Percentiles rank a stretch among this genome's conserved stretches.
These are phyloP conservation scores for Mechanitis messenoides DNA, from an alignment of 2,888 invertebrate species.

Conservation along the genomic window DNA sequence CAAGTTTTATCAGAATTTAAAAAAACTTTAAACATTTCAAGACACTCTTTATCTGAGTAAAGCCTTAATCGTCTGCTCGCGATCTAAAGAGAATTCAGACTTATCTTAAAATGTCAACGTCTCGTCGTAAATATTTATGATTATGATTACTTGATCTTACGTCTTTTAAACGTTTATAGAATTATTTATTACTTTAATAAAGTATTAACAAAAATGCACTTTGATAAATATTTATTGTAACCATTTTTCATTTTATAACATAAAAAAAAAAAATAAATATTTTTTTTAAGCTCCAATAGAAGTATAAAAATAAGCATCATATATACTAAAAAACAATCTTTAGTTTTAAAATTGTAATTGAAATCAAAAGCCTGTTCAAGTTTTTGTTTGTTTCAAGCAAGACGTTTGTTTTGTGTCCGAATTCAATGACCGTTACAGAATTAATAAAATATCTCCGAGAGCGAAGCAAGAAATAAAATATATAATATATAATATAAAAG, in stretches of 20 bases:
- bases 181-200: not conserved
- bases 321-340: too few species aligned
- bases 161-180: slow-evolving; percentile 14
- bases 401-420: too few species aligned
- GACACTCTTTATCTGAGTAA: slow-evolving; percentile 23
- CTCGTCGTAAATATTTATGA: slow-evolving; percentile 29
- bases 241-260: too few species aligned
- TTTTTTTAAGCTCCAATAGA: not conserved
- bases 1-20: not conserved
- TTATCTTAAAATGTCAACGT: slow-evolving; percentile 29
- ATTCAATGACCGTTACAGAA: too few species aligned
- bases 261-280: not conserved
- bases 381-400: too few species aligned
- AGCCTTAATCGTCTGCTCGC: slow-evolving; percentile 23
- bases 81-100: slow-evolving; percentile 22
- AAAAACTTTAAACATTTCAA: slow-evolving; percentile 6
- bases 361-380: too few species aligned
- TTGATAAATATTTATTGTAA: too few species aligned
- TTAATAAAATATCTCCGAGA: too few species aligned
- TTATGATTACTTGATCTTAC: slow-evolving; percentile 11
- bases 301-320: too few species aligned
- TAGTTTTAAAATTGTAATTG: too few species aligned
- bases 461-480: too few species aligned
- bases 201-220: too few species aligned
- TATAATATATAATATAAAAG: slow-evolving; percentile 2